These are phyloP conservation scores for Cochlearius cochlearius DNA, from an alignment of 2,113 vertebrate genomes.

Conservation along the genomic window DNA sequence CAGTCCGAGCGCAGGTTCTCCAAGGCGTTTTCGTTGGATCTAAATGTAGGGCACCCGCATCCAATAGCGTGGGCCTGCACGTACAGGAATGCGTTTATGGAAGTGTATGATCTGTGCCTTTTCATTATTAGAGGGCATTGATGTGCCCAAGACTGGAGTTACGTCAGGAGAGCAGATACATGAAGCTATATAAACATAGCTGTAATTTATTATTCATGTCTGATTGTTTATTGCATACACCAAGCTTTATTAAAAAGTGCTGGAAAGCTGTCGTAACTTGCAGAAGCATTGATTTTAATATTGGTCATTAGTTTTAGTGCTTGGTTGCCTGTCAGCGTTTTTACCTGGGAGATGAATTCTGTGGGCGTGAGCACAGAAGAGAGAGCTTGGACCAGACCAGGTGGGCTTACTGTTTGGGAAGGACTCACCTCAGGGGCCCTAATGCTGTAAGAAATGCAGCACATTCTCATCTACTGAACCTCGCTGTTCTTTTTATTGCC, in stretches of 20 bases:
- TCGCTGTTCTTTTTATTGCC: neutral
- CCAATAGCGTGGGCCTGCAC: fast-evolving
- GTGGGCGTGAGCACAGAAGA: too few species aligned
- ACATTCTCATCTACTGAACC: neutral
- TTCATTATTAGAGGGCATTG: fast-evolving
- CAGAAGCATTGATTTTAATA: neutral
- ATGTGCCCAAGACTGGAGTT: too few species aligned
- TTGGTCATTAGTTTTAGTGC: neutral
- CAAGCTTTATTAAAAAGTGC: neutral
- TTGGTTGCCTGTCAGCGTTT: neutral
- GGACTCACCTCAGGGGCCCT: neutral
- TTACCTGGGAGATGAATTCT: neutral
- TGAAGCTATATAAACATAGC: neutral
- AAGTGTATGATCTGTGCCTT: too few species aligned
- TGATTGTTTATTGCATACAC: neutral
- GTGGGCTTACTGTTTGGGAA: neutral
- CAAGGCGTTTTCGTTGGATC: fast-evolving
- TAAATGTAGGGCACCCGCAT: fast-evolving
- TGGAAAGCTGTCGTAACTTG: neutral
- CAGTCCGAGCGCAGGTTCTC: fast-evolving
- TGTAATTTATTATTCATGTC: neutral
- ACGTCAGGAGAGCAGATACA: neutral
- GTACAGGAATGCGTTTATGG: fast-evolving
- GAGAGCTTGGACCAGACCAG: neutral
- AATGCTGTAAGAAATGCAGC: neutral